Conservation (phyloP, 1,140 invertebrate species). For the Tetramorium simillimum region DNA sequence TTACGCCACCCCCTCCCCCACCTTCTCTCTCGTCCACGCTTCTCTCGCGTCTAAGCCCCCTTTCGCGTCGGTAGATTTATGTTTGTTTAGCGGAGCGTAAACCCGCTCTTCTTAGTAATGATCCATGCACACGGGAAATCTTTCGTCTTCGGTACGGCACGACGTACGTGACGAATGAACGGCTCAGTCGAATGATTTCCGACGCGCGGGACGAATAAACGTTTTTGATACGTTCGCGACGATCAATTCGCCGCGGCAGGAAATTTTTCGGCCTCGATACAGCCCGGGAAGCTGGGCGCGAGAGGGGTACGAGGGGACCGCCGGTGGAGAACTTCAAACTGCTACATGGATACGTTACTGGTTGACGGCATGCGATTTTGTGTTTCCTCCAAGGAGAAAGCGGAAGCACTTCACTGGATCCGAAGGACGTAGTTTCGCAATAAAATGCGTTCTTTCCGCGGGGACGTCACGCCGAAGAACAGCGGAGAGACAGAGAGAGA, state of each 20-base stretch:
- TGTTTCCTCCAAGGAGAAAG: constrained; percentile 24
- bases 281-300: background rate
- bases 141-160: background rate
- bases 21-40: no score
- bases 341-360: constrained; percentile 13
- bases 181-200: background rate
- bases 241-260: background rate
- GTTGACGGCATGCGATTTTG: constrained; percentile 40
- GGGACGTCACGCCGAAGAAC: constrained; percentile 30
- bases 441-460: constrained; percentile 60
- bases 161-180: constrained; percentile 29
- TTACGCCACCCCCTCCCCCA: constrained; percentile 23
- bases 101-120: constrained; percentile 25
- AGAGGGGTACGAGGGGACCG: background rate
- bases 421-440: constrained; percentile 51
- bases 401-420: constrained; percentile 52
- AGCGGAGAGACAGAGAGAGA: background rate
- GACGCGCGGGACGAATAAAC: background rate
- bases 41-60: constrained; percentile 5
- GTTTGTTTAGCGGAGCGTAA: constrained; percentile 38
- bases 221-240: background rate
- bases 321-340: background rate
- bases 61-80: constrained; percentile 47
- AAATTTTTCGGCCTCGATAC: background rate
- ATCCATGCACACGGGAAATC: background rate